Evolutionary conservation across 2,888 invertebrate species (phyloP).

Genomic region (Ophion costatus): DNA sequence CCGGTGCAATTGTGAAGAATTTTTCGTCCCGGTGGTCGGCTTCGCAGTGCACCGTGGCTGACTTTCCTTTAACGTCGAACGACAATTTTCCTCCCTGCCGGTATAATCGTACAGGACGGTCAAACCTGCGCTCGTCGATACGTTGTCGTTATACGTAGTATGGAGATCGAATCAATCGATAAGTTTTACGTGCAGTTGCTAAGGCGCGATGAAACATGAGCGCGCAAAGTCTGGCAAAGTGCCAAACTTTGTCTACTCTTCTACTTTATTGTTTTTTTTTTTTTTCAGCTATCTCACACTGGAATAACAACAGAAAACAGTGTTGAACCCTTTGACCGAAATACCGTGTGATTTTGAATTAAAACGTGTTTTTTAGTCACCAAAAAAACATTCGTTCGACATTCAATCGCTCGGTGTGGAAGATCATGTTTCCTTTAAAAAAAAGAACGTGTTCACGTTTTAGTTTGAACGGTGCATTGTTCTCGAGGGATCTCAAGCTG

Average conservation of each 20-base stretch:
- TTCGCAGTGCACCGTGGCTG: slow-evolving; percentile 71
- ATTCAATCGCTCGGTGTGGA: not conserved
- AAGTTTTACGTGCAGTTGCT: not conserved
- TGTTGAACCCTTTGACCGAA: not conserved
- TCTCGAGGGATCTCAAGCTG: not conserved
- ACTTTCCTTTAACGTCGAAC: slow-evolving; percentile 76
- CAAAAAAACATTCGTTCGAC: not conserved
- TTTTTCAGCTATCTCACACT: not conserved
- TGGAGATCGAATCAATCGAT: not conserved
- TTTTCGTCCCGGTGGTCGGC: slow-evolving; percentile 72
- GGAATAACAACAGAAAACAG: not conserved
- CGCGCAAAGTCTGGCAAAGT: not conserved
- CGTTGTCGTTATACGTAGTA: not conserved
- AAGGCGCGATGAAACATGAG: not conserved
- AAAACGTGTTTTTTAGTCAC: not conserved
- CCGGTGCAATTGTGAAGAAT: slow-evolving; percentile 81
- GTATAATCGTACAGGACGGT: not conserved
- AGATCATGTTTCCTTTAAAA: not conserved
- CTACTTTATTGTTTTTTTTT: not conserved
- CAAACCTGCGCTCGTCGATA: not conserved
- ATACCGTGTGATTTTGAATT: not conserved
- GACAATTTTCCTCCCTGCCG: slow-evolving; percentile 75
- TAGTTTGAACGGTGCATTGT: not conserved
- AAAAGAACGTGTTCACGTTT: not conserved
- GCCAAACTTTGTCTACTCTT: not conserved